Conservation (phyloP, 2,113 vertebrate species). For the Leptodactylus fuscus region DNA sequence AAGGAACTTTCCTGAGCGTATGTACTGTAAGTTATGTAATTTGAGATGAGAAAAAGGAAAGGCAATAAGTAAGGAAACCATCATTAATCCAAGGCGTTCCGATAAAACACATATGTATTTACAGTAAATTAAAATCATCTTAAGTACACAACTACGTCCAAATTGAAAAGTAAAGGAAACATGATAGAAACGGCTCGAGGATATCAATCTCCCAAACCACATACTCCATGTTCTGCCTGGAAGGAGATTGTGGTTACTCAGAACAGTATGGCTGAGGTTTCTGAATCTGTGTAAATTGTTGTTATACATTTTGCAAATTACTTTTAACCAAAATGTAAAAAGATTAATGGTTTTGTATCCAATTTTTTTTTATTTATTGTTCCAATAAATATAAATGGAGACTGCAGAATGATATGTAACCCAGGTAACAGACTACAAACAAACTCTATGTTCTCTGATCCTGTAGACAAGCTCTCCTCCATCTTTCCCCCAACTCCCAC, state of each 20-base stretch:
- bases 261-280: constrained; percentile 4
- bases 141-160: no score
- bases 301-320: not conserved
- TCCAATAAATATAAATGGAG: not conserved
- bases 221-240: not conserved
- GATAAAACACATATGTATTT: not conserved
- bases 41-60: no score
- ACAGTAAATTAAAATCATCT: no score
- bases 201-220: constrained; percentile 5
- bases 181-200: no score
- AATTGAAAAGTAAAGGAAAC: no score
- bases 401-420: not conserved
- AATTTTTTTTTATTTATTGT: not conserved
- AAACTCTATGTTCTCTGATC: no score
- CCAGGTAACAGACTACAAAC: no score
- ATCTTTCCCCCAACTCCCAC: no score
- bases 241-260: constrained; percentile 10
- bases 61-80: not conserved
- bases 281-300: not conserved
- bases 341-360: not conserved
- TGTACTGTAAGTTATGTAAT: no score
- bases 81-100: no score
- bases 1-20: no score
- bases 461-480: no score
- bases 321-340: constrained; percentile 2